These are phyloP conservation scores for Xestia xanthographa DNA, from an alignment of 2,888 invertebrate species.

Conservation along the genomic window DNA sequence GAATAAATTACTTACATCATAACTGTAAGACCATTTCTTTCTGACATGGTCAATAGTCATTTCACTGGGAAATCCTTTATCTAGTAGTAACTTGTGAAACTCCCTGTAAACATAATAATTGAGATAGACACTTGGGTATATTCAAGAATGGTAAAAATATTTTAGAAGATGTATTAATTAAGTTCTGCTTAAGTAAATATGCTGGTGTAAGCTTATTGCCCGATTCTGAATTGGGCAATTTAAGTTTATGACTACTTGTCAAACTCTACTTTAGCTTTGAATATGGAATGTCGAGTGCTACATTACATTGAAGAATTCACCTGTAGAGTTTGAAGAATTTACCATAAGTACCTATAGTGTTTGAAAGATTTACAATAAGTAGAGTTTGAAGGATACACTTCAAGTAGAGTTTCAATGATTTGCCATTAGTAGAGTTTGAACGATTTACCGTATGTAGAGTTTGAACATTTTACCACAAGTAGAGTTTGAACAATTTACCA, in stretches of 20 bases:
- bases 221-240: background rate
- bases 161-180: background rate
- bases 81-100: slow-evolving; percentile 82
- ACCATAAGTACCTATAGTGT: background rate
- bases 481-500: background rate
- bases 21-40: slow-evolving; percentile 87
- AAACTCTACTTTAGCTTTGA: background rate
- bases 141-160: background rate
- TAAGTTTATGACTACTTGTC: background rate
- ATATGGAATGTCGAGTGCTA: background rate
- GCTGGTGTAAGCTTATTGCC: background rate
- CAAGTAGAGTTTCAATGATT: no score
- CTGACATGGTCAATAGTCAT: slow-evolving; percentile 86
- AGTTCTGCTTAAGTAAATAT: background rate
- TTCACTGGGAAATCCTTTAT: slow-evolving; percentile 85
- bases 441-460: no score
- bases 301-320: background rate
- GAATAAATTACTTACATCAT: slow-evolving; percentile 83
- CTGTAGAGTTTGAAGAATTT: no score
- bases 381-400: no score
- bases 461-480: background rate
- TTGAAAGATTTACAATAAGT: no score
- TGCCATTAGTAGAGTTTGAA: no score
- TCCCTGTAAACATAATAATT: slow-evolving; percentile 75
- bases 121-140: background rate